Percentiles rank a stretch among this genome's conserved stretches.
phyloP scores from a whole-genome alignment of 2,888 invertebrate genomes.

The Fabriciana adippe region DNA sequence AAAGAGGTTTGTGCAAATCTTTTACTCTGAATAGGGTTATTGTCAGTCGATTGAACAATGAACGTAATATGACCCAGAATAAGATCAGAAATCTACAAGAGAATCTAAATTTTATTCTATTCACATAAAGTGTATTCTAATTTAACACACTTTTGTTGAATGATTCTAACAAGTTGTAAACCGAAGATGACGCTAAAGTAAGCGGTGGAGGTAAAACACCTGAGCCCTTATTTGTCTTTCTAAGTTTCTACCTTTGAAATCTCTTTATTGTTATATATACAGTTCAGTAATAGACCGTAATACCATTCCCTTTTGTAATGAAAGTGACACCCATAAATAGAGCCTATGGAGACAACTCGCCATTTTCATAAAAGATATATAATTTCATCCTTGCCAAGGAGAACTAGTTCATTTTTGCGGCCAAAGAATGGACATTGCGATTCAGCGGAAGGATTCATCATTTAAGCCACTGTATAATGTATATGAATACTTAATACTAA shows the following conservation, averaged over 20 bases:
- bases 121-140: slow-evolving; percentile 3
- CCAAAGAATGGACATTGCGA: no score
- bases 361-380: no score
- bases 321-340: no score
- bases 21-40: slow-evolving; percentile 19
- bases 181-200: slow-evolving; percentile 32
- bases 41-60: slow-evolving; percentile 27
- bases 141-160: slow-evolving; percentile 6
- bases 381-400: no score
- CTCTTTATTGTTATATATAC: background rate
- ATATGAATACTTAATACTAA: no score
- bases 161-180: slow-evolving; percentile 19
- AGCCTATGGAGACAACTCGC: no score
- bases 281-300: no score
- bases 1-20: slow-evolving; percentile 16
- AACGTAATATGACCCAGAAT: slow-evolving; percentile 12
- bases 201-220: slow-evolving; percentile 27
- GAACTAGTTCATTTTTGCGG: no score
- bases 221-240: slow-evolving; percentile 23
- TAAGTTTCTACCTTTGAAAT: slow-evolving; percentile 11
- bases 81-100: background rate
- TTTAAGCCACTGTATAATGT: no score
- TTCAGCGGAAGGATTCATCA: no score
- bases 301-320: no score
- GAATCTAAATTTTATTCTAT: background rate